A percentile compares a stretch with the other conserved stretches of the same genome.
These are phyloP conservation scores for Eremobia ochroleuca DNA, from an alignment of 2,888 invertebrate genomes.

Conservation along the genomic window DNA sequence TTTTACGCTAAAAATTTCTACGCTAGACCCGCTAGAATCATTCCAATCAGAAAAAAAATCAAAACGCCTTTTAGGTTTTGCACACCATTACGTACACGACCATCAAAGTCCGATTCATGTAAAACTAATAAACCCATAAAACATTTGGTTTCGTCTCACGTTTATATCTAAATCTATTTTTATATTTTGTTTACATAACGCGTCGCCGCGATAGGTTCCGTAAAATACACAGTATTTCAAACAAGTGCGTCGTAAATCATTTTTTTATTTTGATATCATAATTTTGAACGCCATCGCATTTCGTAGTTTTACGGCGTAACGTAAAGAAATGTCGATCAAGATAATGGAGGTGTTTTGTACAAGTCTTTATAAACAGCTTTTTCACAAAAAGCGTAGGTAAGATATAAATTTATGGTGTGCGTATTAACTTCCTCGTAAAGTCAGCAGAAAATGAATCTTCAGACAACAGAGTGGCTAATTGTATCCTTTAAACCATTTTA, in stretches of 20 bases:
- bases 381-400: neutral
- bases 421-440: too few species aligned
- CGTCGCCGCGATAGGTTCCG: slow-evolving; percentile 31
- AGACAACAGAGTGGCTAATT: neutral
- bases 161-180: slow-evolving; percentile 57
- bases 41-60: neutral
- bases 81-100: neutral
- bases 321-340: slow-evolving; percentile 46
- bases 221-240: slow-evolving; percentile 49
- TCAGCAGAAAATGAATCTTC: neutral
- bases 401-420: neutral
- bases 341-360: slow-evolving; percentile 38
- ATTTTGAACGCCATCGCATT: slow-evolving; percentile 38
- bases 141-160: slow-evolving; percentile 33
- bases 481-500: neutral
- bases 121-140: slow-evolving; percentile 53
- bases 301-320: slow-evolving; percentile 34
- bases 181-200: slow-evolving; percentile 48
- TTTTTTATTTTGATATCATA: slow-evolving; percentile 50
- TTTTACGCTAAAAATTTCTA: too few species aligned
- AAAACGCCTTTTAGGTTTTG: neutral
- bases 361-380: slow-evolving; percentile 20
- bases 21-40: neutral
- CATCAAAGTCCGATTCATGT: slow-evolving; percentile 25
- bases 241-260: slow-evolving; percentile 49